Conservation (phyloP, 1,140 invertebrate species). For the Polypedilum vanderplanki region DNA sequence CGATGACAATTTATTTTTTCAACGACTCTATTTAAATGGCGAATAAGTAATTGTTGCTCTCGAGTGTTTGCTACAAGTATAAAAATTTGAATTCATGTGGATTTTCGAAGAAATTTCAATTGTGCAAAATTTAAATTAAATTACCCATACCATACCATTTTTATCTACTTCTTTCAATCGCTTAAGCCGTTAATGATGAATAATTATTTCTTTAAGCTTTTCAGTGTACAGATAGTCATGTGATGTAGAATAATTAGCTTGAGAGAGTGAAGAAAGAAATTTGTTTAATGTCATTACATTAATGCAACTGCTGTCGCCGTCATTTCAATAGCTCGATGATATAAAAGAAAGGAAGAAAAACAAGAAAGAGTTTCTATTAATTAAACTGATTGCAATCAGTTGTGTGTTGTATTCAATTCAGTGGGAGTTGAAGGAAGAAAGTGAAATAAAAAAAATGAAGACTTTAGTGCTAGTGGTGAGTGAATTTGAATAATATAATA, state of each 20-base stretch:
- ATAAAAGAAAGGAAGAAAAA: not conserved
- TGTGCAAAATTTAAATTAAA: too few species aligned
- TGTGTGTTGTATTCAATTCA: not conserved
- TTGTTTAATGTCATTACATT: not conserved
- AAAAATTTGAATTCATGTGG: too few species aligned
- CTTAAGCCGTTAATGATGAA: too few species aligned
- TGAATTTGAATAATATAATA: not conserved
- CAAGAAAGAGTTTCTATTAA: not conserved
- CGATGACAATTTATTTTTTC: too few species aligned
- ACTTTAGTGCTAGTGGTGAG: not conserved
- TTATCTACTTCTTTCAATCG: too few species aligned
- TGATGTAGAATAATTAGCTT: slow-evolving; percentile 3
- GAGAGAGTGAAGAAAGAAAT: not conserved
- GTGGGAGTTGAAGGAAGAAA: slow-evolving; percentile 17
- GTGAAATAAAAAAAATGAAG: not conserved
- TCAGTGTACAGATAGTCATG: not conserved
- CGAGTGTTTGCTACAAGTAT: too few species aligned
- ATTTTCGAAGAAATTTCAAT: too few species aligned
- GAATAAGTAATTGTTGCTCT: too few species aligned
- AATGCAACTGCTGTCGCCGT: not conserved
- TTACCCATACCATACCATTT: too few species aligned
- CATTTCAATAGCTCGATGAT: too few species aligned
- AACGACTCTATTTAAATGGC: too few species aligned
- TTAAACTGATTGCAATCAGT: slow-evolving; percentile 18
- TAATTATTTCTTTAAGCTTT: too few species aligned